Evolutionary conservation across 2,888 invertebrate species (phyloP), one percentile per base, ranked within the genome.

Genomic region (Amiota mariae): DNA sequence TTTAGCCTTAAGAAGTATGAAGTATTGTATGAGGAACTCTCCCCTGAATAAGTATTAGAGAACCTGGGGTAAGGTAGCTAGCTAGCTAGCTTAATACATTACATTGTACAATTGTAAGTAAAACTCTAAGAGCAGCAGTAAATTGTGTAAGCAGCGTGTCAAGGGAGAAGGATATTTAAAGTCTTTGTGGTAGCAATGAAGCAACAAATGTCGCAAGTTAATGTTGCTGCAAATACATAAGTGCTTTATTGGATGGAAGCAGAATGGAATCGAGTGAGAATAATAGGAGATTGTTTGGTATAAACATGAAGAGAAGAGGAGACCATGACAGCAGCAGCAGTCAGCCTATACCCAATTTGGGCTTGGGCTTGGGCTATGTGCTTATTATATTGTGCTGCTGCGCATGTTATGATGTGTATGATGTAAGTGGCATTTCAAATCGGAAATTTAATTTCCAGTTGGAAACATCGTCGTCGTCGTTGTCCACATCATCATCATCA

Each of bases 181-280:
- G 3, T 36, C 36, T 36, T 36, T 36, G 36, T 36, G 36, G 36
- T 36, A 36, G 36, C 36, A 36, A 36, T 36, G 36, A 71, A 68
- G 81, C 84, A 85, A 84, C 85, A 83, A 83, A 85, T 83, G 85
- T 82, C 84, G 83, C 84, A 83, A 83, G 85, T 83, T 83, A 80
- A 85, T 85, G 85, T 78, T 83, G 85, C 84, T 83, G 85, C 84
- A 84, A 83, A 82, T 85, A 10, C 59, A 59, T 24, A 59, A 20
- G 59, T 18, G 18, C 59, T 59, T 24, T 8, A 59, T 36, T 36
- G 36, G 36, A 36, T 36, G 36, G 12, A 20, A 59, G 10, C 6
- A 59, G 13, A 9, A 59, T 59, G 2, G 13, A 46, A 24, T 8
- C 46, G 8, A 36, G 63, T 8, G 24, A n/a, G 36, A 63, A n/a